Percentiles rank a stretch among this genome's conserved stretches.
Conservation (phyloP, 2,797 vertebrate species). For the Limnodromus scolopaceus region DNA sequence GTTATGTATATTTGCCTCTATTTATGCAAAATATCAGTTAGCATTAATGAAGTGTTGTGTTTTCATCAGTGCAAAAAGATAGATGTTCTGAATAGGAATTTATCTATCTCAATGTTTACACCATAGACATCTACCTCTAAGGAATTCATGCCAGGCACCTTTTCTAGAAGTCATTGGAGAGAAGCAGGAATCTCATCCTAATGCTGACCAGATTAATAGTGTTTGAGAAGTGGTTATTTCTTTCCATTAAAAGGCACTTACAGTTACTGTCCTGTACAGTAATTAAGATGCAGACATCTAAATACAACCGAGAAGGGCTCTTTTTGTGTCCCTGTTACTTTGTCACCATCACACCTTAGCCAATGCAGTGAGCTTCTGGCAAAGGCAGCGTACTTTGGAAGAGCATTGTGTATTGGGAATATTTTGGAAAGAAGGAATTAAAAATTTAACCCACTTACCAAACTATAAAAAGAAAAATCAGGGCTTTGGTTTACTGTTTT, state of each 20-base stretch:
- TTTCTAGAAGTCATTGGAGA: neutral
- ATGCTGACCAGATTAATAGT: neutral
- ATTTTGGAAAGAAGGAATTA: neutral
- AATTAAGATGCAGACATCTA: neutral
- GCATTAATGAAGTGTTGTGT: neutral
- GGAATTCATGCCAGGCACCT: neutral
- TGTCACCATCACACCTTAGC: neutral
- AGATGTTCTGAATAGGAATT: neutral
- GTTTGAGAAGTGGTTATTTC: neutral
- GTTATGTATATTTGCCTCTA: neutral
- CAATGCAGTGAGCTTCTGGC: neutral
- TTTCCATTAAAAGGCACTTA: neutral
- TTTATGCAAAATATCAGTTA: slow-evolving; percentile 28
- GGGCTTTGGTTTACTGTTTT: neutral
- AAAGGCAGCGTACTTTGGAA: neutral
- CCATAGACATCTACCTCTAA: neutral
- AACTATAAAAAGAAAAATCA: neutral
- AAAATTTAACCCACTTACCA: neutral
- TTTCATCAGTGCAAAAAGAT: neutral
- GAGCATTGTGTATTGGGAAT: neutral
- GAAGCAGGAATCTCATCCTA: neutral
- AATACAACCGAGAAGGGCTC: neutral
- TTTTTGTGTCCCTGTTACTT: neutral
- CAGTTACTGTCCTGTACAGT: neutral
- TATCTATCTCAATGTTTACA: neutral